Conservation (phyloP, 2,113 vertebrate genomes). For the Picathartes gymnocephalus region DNA sequence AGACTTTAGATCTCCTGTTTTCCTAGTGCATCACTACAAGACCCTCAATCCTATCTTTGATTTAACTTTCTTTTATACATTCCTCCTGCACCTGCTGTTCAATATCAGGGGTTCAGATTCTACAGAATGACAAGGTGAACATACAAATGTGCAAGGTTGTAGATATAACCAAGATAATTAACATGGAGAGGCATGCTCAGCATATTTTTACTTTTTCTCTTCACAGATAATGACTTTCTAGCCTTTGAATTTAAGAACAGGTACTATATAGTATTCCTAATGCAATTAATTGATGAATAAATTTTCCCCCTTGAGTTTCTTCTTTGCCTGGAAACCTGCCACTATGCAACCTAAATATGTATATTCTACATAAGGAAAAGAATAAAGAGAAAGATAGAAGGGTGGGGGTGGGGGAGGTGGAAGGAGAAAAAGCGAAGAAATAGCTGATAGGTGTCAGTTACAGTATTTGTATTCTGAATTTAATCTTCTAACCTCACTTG, state of each 20-base stretch:
- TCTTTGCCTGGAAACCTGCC: background rate
- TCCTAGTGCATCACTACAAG: background rate
- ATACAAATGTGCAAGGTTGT: slow-evolving; percentile 29
- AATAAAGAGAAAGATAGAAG: background rate
- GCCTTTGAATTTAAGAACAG: slow-evolving; percentile 28
- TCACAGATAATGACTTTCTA: background rate
- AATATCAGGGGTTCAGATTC: slow-evolving; percentile 12
- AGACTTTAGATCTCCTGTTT: slow-evolving; percentile 8
- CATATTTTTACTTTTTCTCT: slow-evolving; percentile 13
- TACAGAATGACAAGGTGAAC: slow-evolving; percentile 27
- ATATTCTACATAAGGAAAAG: background rate
- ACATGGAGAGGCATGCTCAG: slow-evolving; percentile 16
- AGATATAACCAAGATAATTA: slow-evolving; percentile 47
- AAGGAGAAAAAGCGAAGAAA: background rate
- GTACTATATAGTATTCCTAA: background rate
- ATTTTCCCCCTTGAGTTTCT: background rate
- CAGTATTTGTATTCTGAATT: background rate
- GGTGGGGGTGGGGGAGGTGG: accelerated
- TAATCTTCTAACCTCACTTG: background rate
- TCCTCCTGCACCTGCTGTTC: slow-evolving; percentile 33
- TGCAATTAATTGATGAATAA: slow-evolving; percentile 29
- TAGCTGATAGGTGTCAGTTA: background rate
- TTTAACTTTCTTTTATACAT: slow-evolving; percentile 25
- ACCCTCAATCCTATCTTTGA: slow-evolving; percentile 27
- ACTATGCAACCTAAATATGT: background rate